Evolutionary conservation across 2,797 vertebrate genomes (phyloP), one percentile per base, ranked within the genome.

Genomic region (Gastrophryne carolinensis): DNA sequence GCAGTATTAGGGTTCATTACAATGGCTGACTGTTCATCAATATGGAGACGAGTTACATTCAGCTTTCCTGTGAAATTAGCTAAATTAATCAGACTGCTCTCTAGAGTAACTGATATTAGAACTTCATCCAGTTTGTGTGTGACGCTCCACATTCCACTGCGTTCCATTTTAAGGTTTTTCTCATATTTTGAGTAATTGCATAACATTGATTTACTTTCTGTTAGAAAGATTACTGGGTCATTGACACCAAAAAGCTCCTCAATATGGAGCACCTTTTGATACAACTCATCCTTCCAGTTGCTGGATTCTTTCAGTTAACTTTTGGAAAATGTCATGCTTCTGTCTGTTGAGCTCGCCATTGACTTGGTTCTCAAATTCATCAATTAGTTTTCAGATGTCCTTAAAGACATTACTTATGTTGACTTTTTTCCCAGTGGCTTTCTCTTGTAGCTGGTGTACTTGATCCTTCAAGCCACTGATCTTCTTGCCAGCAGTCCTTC

Each of bases 321-420:
- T 15, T 19, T 49, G 27, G 11, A 35, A 7, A 49, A 58, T 15
- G 5, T 50, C 39, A 35, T 50, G 29, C 10, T 27, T 58, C 24
- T 72, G 56, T 15, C 21, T 61, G 21, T 13, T 49, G 13, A 61
- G 26, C 30, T 72, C 56, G 61, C 23, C 41, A 12, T 60, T 30
- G n/a, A 61, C 68, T 60, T 50, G 17, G 15, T 12, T 35, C 56
- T 61, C 68, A n/a, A 72, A 27, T 10, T 49, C 68, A 24, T 61
- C 41, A 5, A 61, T 29, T 17, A 49, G 39, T n/a, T 61, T 61
- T 35, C 56, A 32, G 44, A 72, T 72, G 23, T 61, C 68, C 29
- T 15, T 4, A 61, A 72, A 72, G 8, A 72, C 37, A 44, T 47
- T 23, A 21, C 29, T 12, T 10, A 67, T 17, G 6, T 17, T 21